phyloP scores from a whole-genome alignment of 1,140 invertebrate genomes.

The Coenobita brevimanus region DNA sequence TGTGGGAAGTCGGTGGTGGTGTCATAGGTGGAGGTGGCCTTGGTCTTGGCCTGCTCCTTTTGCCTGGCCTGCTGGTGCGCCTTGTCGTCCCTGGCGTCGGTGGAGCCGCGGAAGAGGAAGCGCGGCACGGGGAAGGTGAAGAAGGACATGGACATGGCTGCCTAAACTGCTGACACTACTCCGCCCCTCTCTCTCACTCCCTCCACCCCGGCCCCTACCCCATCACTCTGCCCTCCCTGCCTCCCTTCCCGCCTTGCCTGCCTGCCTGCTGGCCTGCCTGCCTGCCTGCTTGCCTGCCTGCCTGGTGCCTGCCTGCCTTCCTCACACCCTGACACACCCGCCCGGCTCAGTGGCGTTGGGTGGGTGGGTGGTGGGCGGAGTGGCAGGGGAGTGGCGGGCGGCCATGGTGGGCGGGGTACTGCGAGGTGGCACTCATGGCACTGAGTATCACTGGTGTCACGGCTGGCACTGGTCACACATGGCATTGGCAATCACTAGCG shows the following conservation, averaged over 20 bases:
- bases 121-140: constrained; percentile 58
- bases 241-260: constrained; percentile 9
- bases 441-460: neutral
- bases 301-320: constrained; percentile 10
- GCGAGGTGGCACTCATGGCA: constrained; percentile 19
- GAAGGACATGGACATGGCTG: constrained; percentile 62
- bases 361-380: constrained; percentile 21
- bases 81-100: constrained; percentile 53
- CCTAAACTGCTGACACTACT: constrained; percentile 30
- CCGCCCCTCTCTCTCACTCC: constrained; percentile 2
- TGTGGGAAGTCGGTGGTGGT: constrained; percentile 24
- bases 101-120: constrained; percentile 54
- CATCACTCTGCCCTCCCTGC: neutral
- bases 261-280: no score
- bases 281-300: no score
- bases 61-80: constrained; percentile 40
- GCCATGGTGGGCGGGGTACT: constrained; percentile 42
- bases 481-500: no score
- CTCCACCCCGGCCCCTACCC: neutral
- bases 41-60: constrained; percentile 43
- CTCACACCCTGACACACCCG: constrained; percentile 43
- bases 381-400: constrained; percentile 26
- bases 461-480: neutral
- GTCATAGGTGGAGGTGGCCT: constrained; percentile 49
- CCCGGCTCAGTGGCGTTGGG: constrained; percentile 38